Percentiles rank a stretch among this genome's conserved stretches.
phyloP scores from a whole-genome alignment of 2,113 vertebrate species.

The Colossoma macropomum region DNA sequence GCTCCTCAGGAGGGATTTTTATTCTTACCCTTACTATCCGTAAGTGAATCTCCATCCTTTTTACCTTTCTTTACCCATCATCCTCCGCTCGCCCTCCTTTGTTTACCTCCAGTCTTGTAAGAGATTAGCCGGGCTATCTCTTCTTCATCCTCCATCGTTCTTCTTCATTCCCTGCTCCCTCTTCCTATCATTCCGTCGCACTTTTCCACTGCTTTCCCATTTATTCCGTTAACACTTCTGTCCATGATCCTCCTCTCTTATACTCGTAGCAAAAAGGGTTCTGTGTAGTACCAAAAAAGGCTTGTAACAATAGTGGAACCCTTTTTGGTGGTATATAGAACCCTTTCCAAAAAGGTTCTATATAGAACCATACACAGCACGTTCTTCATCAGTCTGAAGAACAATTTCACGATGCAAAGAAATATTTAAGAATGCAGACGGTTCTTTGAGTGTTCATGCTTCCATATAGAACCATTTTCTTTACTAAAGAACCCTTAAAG shows the following conservation, averaged over 20 bases:
- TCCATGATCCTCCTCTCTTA: neutral
- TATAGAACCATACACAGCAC: too few species aligned
- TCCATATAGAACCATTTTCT: too few species aligned
- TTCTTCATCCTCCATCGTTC: neutral
- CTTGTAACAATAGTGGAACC: too few species aligned
- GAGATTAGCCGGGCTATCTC: neutral
- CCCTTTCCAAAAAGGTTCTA: too few species aligned
- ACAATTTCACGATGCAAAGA: too few species aligned
- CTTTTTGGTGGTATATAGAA: too few species aligned
- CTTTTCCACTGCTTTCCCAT: constrained; percentile 34
- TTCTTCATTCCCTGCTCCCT: neutral
- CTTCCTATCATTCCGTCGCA: neutral
- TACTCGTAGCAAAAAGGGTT: too few species aligned
- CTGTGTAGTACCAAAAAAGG: too few species aligned
- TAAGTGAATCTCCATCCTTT: constrained; percentile 80
- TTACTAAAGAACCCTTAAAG: too few species aligned
- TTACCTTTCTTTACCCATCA: constrained; percentile 58
- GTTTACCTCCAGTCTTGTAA: neutral
- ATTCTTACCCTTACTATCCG: constrained; percentile 97
- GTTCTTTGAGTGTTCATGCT: too few species aligned
- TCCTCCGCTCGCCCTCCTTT: neutral
- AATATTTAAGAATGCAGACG: too few species aligned
- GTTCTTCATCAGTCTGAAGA: too few species aligned
- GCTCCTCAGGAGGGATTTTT: constrained; percentile 92
- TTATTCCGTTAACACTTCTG: constrained; percentile 29